Base-by-base conservation (phyloP, 53 echinoderm and acorn worm genomes). In the Apostichopus leukothele region DNA sequence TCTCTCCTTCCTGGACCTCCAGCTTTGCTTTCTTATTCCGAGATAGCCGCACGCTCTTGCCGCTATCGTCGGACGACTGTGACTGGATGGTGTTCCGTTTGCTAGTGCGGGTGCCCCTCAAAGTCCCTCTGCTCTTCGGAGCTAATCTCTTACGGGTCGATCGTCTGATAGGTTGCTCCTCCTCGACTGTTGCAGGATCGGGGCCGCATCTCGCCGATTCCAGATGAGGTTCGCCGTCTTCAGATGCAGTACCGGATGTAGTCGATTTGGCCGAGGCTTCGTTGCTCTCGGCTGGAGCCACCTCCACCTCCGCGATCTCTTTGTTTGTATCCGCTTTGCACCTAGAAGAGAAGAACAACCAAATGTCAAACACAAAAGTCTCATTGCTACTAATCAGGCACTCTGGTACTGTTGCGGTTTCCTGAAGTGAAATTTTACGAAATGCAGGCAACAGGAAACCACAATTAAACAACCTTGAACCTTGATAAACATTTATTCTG, bases 11-110 rank as follows among this genome's bases (percentile, higher is more conserved):
- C 50, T 52, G 39, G n/a, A 19, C 53, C n/a, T 53, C 53, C 1
- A 79, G 54, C 7, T 81, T 81, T 10, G 23, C 59, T 81, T 81
- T 81, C 57, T 81, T 81, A 22, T 54, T 59, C 54, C 57, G 81
- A n/a, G 81, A 9, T 9, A 52, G 18, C 54, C 57, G 54, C 1
- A 51, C 10, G 20, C 21, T 22, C 19, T n/a, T n/a, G 8, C 53
- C n/a, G 60, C 51, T 59, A 7, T 81, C 81, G 22, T 59, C 53
- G 1, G 81, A 81, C 9, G 81, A 54, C 81, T 55, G 54, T 19
- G 52, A 52, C 52, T 79, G 79, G 19, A 53, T 11, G 20, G 81
- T 59, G 13, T 81, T 51, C 9, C 20, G n/a, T 19, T 18, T 71
- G 18, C n/a, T 18, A 23, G 55, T 81, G 5, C 81, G 39, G 23